phyloP scores from a whole-genome alignment of 1,140 invertebrate genomes.

The Hycleus cichorii region DNA sequence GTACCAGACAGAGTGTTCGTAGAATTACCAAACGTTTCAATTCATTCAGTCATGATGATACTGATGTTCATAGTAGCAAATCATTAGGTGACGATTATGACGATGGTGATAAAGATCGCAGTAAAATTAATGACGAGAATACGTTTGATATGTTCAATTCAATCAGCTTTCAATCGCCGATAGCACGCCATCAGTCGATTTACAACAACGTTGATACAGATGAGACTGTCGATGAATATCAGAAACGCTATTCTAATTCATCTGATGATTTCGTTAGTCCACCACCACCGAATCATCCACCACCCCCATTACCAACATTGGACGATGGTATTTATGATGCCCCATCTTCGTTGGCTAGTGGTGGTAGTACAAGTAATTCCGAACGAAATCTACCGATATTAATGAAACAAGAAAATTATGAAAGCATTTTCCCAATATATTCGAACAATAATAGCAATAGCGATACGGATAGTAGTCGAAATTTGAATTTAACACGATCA shows the following conservation, averaged over 20 bases:
- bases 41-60: slow-evolving; percentile 28
- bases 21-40: slow-evolving; percentile 39
- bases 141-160: slow-evolving; percentile 35
- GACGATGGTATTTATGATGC: slow-evolving; percentile 53
- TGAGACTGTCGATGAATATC: not conserved
- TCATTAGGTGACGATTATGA: slow-evolving; percentile 20
- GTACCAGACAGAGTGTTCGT: slow-evolving; percentile 44
- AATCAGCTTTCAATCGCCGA: slow-evolving; percentile 36
- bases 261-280: slow-evolving; percentile 40
- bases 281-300: slow-evolving; percentile 50
- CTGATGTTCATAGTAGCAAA: slow-evolving; percentile 14
- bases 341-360: slow-evolving; percentile 39
- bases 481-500: slow-evolving; percentile 39
- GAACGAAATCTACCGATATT: slow-evolving; percentile 30
- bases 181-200: slow-evolving; percentile 22
- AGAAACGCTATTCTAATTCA: slow-evolving; percentile 30
- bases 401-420: slow-evolving; percentile 30
- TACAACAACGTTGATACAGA: slow-evolving; percentile 31
- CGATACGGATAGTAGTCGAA: slow-evolving; percentile 42
- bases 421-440: slow-evolving; percentile 42
- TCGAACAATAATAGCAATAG: slow-evolving; percentile 32
- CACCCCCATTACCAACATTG: slow-evolving; percentile 45
- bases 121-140: not conserved
- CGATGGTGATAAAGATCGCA: not conserved
- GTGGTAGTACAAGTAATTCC: slow-evolving; percentile 33